Percentiles rank a stretch among this genome's conserved stretches.
Conservation (phyloP, 92 coral and sea anemone genomes). For the Metridium senile region DNA sequence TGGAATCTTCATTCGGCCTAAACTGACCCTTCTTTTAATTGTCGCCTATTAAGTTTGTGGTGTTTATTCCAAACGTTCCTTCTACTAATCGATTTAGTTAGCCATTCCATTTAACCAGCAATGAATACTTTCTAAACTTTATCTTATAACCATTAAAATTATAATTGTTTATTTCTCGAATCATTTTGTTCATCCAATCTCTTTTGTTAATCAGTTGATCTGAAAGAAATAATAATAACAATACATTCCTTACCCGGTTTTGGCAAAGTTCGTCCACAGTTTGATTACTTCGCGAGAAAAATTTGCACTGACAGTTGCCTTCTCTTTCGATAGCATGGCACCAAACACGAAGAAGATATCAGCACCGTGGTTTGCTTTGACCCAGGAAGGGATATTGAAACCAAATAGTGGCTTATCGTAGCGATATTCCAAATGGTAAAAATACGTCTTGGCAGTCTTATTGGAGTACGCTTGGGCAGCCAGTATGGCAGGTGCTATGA, state of each 20-base stretch:
- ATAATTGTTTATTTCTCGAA: too few relatives aligned
- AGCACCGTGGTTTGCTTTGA: slow-evolving; percentile 16
- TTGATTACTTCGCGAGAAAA: slow-evolving; percentile 21
- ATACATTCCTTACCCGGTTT: slow-evolving; percentile 28
- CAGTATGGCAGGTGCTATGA: slow-evolving; percentile 4
- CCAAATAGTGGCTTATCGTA: neutral
- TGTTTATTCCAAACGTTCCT: too few relatives aligned
- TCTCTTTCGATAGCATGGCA: neutral
- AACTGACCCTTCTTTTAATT: too few relatives aligned
- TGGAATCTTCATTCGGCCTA: too few relatives aligned
- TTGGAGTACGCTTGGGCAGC: slow-evolving; percentile 9
- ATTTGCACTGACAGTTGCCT: slow-evolving; percentile 4
- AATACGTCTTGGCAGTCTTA: neutral
- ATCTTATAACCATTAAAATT: too few relatives aligned
- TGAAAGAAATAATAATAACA: neutral
- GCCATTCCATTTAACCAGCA: too few relatives aligned
- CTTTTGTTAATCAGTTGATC: neutral
- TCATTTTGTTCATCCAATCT: too few relatives aligned
- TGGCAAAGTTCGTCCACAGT: slow-evolving; percentile 36
- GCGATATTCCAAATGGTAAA: slow-evolving; percentile 1
- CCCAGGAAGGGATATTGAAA: slow-evolving; percentile 19
- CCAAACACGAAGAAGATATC: slow-evolving; percentile 26
- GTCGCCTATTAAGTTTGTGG: too few relatives aligned
- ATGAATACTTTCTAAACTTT: too few relatives aligned
- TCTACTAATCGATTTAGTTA: too few relatives aligned